Evolutionary conservation across 2,113 vertebrate species (phyloP).

Genomic region (Leucopsar rothschildi): DNA sequence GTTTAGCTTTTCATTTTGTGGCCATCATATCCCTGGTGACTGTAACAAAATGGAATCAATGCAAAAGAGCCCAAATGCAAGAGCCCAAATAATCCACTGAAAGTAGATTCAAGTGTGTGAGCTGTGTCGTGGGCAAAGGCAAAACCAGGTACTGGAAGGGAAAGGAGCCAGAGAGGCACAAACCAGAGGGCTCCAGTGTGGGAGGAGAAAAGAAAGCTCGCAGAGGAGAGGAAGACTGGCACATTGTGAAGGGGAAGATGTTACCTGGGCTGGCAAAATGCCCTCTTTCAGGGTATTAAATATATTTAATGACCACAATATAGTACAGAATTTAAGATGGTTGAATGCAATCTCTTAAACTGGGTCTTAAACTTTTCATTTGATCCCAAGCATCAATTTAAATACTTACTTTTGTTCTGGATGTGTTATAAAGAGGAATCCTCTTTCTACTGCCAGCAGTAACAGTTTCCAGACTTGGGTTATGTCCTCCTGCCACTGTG

Average conservation of each 20-base stretch:
- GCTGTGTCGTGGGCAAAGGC: fast-evolving
- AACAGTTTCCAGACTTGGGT: not conserved
- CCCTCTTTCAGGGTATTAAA: not conserved
- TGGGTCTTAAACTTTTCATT: not conserved
- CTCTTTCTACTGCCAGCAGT: not conserved
- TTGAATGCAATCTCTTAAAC: not conserved
- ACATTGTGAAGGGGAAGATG: not conserved
- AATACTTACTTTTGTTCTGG: not conserved
- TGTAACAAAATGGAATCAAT: not conserved
- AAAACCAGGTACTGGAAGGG: not conserved
- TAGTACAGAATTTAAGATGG: not conserved
- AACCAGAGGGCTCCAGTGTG: not conserved
- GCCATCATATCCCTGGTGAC: not conserved
- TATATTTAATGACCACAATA: not conserved
- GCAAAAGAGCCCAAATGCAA: not conserved
- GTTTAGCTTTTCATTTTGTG: not conserved
- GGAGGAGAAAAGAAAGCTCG: not conserved
- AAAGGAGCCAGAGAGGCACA: not conserved
- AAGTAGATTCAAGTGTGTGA: not conserved
- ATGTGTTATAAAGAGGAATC: not conserved
- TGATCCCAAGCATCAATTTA: not conserved
- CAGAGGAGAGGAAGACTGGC: not conserved
- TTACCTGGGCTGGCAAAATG: not conserved
- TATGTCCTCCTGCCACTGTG: not conserved
- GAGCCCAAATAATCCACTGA: not conserved